phyloP scores from a whole-genome alignment of 1,140 invertebrate species.

The Lordiphosa collinella region DNA sequence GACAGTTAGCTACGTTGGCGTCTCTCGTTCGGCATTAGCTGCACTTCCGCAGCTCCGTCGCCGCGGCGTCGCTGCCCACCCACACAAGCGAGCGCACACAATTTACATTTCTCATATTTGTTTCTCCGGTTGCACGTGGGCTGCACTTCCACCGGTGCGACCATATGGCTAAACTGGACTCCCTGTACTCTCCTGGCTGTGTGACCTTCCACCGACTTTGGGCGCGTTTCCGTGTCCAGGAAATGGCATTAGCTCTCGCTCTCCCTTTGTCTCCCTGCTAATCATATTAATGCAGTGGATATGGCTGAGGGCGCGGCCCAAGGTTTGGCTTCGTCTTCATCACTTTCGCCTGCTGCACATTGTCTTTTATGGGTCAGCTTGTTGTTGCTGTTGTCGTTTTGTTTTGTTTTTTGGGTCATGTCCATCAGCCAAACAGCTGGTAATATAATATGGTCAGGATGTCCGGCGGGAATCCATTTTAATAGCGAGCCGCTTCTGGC shows the following conservation, averaged over 20 bases:
- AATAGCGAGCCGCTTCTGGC: constrained; percentile 35
- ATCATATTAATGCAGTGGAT: constrained; percentile 71
- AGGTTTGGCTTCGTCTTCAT: constrained; percentile 52
- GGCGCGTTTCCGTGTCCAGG: constrained; percentile 43
- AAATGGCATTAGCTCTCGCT: constrained; percentile 60
- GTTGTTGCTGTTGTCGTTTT: constrained; percentile 3
- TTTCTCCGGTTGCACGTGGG: constrained; percentile 48
- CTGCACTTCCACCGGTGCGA: constrained; percentile 24
- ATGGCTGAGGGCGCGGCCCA: constrained; percentile 54
- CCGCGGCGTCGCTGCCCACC: constrained; percentile 3
- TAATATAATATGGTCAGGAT: constrained; percentile 73
- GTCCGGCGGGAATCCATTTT: constrained; percentile 76
- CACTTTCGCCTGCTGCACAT: constrained; percentile 37
- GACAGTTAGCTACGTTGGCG: constrained; percentile 38
- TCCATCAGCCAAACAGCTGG: constrained; percentile 62
- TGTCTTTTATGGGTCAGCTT: constrained; percentile 51
- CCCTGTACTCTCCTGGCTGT: not conserved
- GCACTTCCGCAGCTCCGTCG: constrained; percentile 53
- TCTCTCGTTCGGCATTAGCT: constrained; percentile 19
- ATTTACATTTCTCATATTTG: constrained; percentile 23
- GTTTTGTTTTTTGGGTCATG: constrained; percentile 67
- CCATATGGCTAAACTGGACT: constrained; percentile 42
- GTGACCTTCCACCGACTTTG: constrained; percentile 48
- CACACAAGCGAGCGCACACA: constrained; percentile 31
- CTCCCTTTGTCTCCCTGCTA: constrained; percentile 43